These are phyloP conservation scores for Euplexia lucipara DNA, from an alignment of 2,888 invertebrate species.

Conservation along the genomic window DNA sequence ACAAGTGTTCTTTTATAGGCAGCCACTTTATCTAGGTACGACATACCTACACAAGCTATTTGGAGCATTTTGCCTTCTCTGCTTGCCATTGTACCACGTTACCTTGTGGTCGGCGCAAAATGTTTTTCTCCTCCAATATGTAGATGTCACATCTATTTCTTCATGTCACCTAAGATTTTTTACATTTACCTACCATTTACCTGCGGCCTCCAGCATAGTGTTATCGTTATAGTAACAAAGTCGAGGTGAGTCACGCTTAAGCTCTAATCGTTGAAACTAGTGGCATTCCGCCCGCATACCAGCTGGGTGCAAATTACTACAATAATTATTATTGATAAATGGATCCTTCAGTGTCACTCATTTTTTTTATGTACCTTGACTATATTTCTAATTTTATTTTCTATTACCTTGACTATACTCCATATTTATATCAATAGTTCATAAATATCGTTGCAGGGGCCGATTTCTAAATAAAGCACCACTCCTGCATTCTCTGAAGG, in stretches of 20 bases:
- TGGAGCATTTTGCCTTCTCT: too few relatives aligned
- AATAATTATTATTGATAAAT: slow-evolving; percentile 18
- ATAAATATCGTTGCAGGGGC: too few relatives aligned
- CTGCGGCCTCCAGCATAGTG: neutral
- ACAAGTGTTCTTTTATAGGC: neutral
- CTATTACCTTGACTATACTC: too few relatives aligned
- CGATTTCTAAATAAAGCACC: too few relatives aligned
- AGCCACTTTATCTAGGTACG: neutral
- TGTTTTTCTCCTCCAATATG: neutral
- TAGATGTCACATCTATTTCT: too few relatives aligned
- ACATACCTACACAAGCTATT: neutral
- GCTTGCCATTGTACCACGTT: neutral
- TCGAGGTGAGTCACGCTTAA: slow-evolving; percentile 3
- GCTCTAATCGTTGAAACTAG: slow-evolving; percentile 5
- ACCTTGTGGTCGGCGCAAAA: neutral
- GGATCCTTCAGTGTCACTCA: slow-evolving; percentile 6
- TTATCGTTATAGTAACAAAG: neutral
- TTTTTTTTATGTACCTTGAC: too few relatives aligned
- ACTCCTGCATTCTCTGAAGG: too few relatives aligned
- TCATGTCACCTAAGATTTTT: too few relatives aligned
- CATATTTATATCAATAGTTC: neutral
- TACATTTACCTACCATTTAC: too few relatives aligned
- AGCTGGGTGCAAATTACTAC: neutral
- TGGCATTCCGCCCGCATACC: slow-evolving; percentile 34
- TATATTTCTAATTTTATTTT: too few relatives aligned